Evolutionary conservation across 2,888 invertebrate species (phyloP), one percentile per base, ranked within the genome.

Genomic region (Gastrophysa polygoni): DNA sequence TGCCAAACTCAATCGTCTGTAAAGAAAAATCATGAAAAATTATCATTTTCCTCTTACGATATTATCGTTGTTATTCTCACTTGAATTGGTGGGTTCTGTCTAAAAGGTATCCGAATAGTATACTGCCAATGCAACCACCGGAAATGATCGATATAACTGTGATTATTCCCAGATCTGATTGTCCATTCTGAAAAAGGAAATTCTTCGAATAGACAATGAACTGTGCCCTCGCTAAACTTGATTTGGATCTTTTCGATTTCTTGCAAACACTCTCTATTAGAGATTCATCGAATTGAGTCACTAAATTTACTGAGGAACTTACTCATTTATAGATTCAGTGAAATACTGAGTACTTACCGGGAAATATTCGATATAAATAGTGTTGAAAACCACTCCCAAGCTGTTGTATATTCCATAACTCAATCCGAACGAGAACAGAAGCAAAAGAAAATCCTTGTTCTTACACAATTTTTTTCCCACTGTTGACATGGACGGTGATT

Each of bases 61-160:
- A n/a, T n/a, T n/a, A n/a, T n/a, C n/a, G n/a, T n/a, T 84, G 21
- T n/a, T n/a, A 7, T 49, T 84, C 89, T 84, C 80, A 92, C 91
- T 96, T 96, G 85, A 93, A 98, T 75, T 87, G 18, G n/a, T 57
- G 57, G 0, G 57, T 57, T 83, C 90, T 93, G 83, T 97, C 97
- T 67, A 98, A 85, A 72, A 95, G 84, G 57, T 93, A 83, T 5
- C 97, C 98, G 72, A 93, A 92, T 1, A 92, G 82, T 3, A 97
- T 89, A 0, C 96, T 95, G 1, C 97, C 97, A 8, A 89, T 76
- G 88, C 97, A 94, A 18, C 97, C 97, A 1, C 94, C 90, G 11
- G 67, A 60, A 20, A 96, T 84, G 1, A 97, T 92, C 69, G 96
- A 91, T 57, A 91, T 87, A 38, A 96, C 82, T 0, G 95, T 96